Conservation (phyloP, 2,113 vertebrate species). For the Haliaeetus leucogaster region DNA sequence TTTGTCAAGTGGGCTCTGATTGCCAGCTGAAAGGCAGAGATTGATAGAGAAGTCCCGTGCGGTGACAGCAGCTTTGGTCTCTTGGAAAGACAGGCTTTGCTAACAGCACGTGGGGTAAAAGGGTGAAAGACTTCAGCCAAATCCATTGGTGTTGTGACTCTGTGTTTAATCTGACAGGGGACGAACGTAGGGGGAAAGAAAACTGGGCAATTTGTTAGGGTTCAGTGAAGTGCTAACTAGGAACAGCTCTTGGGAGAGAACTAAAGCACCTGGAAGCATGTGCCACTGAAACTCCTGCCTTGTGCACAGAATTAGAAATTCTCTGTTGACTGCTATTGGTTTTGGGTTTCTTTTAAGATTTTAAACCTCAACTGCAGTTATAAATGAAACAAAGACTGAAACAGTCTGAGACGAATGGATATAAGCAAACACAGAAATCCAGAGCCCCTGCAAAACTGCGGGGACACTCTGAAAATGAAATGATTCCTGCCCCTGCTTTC, state of each 20-base stretch:
- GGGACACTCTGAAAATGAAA: neutral
- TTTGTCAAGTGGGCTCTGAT: neutral
- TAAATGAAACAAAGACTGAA: neutral
- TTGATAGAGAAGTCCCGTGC: conserved; percentile 48
- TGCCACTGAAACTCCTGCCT: neutral
- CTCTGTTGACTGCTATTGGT: neutral
- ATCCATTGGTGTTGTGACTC: neutral
- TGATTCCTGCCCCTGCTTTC: neutral
- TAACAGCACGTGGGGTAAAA: neutral
- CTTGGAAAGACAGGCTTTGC: conserved; percentile 22
- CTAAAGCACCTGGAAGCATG: neutral
- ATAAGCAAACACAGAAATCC: neutral
- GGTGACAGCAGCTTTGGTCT: conserved; percentile 56
- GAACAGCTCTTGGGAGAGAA: neutral
- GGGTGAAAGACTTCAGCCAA: conserved; percentile 3
- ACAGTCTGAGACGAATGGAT: neutral
- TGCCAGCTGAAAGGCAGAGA: conserved; percentile 48
- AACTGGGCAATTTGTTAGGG: conserved; percentile 8
- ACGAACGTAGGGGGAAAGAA: neutral
- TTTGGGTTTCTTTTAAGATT: neutral
- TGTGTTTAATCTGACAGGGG: conserved; percentile 43
- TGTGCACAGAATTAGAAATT: neutral
- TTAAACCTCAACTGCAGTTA: neutral
- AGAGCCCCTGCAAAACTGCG: neutral
- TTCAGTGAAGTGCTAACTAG: conserved; percentile 55